phyloP scores from a whole-genome alignment of 2,888 invertebrate species.

The Drosophila anceps region DNA sequence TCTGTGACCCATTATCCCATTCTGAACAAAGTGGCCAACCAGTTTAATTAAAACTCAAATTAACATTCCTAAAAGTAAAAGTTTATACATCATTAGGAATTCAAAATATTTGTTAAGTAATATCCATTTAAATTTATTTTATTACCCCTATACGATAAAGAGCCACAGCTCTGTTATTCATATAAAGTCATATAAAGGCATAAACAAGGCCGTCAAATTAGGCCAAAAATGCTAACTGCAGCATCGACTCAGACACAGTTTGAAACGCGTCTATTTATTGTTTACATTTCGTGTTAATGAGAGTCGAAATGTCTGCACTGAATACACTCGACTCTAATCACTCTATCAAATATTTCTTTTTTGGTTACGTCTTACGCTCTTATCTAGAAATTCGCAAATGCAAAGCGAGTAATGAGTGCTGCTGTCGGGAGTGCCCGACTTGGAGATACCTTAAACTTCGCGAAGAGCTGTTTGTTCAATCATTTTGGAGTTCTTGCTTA shows the following conservation, averaged over 20 bases:
- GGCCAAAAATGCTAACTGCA: slow-evolving; percentile 42
- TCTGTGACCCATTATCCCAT: background rate
- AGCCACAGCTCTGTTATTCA: background rate
- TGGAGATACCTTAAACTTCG: background rate
- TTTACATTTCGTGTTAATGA: slow-evolving; percentile 33
- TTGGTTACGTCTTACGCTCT: background rate
- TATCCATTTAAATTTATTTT: background rate
- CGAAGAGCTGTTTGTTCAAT: background rate
- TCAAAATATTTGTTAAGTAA: background rate
- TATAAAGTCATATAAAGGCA: background rate
- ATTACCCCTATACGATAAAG: background rate
- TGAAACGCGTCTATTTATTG: slow-evolving; percentile 31
- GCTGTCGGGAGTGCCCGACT: background rate
- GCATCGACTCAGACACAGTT: slow-evolving; percentile 2
- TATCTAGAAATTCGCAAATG: slow-evolving; percentile 22
- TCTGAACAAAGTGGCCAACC: background rate
- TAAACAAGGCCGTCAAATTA: slow-evolving; percentile 31
- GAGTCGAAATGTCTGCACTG: slow-evolving; percentile 1
- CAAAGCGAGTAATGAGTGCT: background rate
- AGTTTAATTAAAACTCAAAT: background rate
- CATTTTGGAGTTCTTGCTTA: no score
- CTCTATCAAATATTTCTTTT: slow-evolving; percentile 14
- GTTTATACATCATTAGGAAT: background rate
- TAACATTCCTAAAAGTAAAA: background rate
- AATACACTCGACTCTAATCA: background rate